A percentile compares a stretch with the other conserved stretches of the same genome.
phyloP scores from a whole-genome alignment of 2,113 vertebrate genomes.

The Numenius arquata region DNA sequence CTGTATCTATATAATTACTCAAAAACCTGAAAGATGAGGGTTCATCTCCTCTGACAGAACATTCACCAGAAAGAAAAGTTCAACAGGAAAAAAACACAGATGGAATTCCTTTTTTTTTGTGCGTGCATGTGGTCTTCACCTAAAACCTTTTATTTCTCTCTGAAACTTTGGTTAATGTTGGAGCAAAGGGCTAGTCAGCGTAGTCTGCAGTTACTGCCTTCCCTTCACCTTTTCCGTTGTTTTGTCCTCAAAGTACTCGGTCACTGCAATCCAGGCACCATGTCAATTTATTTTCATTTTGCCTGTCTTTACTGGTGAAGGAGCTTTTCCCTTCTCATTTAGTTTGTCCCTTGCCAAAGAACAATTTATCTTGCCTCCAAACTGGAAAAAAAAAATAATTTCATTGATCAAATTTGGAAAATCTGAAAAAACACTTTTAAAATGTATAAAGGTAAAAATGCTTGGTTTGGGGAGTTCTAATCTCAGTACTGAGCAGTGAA shows the following conservation, averaged over 20 bases:
- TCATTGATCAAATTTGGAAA: neutral
- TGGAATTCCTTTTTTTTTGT: neutral
- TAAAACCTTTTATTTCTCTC: neutral
- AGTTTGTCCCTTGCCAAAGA: neutral
- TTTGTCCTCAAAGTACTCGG: neutral
- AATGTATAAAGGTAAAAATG: neutral
- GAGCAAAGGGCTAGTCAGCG: neutral
- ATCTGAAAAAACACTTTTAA: neutral
- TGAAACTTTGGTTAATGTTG: neutral
- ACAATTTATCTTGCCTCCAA: neutral
- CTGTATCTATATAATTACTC: neutral
- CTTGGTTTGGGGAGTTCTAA: neutral
- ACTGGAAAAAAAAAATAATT: neutral
- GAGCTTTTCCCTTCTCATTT: neutral
- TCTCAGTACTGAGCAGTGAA: neutral
- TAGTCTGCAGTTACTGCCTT: neutral
- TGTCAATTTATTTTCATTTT: neutral
- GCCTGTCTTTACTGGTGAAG: neutral
- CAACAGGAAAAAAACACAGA: neutral
- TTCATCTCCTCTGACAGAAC: neutral
- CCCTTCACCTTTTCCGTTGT: neutral
- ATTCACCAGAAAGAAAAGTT: neutral
- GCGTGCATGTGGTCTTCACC: neutral
- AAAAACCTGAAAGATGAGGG: neutral
- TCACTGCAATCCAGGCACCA: neutral